Conservation (phyloP, 2,113 vertebrate species). For the Pelodiscus sinensis region DNA sequence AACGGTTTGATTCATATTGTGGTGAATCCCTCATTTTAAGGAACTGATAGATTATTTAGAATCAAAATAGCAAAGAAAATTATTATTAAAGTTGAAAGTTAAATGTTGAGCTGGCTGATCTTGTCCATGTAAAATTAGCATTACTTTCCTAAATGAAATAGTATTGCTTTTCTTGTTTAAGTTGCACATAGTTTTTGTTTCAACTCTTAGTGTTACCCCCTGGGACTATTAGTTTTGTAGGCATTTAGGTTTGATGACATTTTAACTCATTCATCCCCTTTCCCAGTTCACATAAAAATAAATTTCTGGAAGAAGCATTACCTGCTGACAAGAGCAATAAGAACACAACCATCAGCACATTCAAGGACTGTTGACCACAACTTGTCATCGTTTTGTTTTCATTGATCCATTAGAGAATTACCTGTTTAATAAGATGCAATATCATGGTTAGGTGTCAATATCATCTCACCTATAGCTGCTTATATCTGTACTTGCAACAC, state of each 20-base stretch:
- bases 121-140: not conserved
- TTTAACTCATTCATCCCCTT: not conserved
- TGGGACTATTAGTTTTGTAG: not conserved
- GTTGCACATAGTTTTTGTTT: not conserved
- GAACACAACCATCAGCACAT: slow-evolving; percentile 88
- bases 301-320: slow-evolving; percentile 58
- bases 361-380: slow-evolving; percentile 90
- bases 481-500: not conserved
- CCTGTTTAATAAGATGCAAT: slow-evolving; percentile 66
- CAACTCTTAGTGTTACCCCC: not conserved
- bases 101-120: not conserved
- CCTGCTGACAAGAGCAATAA: slow-evolving; percentile 91
- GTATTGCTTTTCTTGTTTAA: not conserved
- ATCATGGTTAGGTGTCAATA: not conserved
- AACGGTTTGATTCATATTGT: accelerated
- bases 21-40: not conserved
- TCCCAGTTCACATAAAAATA: not conserved
- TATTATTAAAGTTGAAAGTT: not conserved
- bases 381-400: slow-evolving; percentile 95
- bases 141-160: not conserved
- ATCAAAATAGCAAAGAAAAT: not conserved
- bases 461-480: not conserved
- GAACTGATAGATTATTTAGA: not conserved
- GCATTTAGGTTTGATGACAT: not conserved
- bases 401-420: slow-evolving; percentile 79